Evolutionary conservation across 1,140 invertebrate genomes (phyloP), one percentile per base, ranked within the genome.

Genomic region (Drosophila navojoa): DNA sequence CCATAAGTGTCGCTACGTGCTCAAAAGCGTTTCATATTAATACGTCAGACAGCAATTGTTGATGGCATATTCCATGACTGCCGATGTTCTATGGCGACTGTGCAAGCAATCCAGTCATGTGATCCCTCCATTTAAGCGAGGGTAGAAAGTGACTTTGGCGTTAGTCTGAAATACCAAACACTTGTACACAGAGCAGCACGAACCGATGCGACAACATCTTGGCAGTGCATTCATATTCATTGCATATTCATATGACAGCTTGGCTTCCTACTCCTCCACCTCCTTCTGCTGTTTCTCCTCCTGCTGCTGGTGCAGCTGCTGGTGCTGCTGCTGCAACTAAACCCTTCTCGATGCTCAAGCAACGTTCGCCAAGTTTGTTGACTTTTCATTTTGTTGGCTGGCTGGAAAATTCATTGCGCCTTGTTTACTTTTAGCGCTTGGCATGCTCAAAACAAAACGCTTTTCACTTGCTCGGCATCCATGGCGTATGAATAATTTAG

Each of bases 21-120:
- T 89, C 84, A 89, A 89, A 89, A 89, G 84, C 84, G 84, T 80
- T 89, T 89, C 84, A 89, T 89, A 89, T 89, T 89, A 89, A 89
- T 89, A 89, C 84, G 85, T 81, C 77, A 85, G 76, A 81, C 70
- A 77, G 77, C 63, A 61, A 45, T 73, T 68, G 73, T 77, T 72
- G 67, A 71, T 78, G 61, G 57, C 77, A 74, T 80, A 73, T 80
- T 69, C 71, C 81, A 78, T 87, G 82, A 79, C 66, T 35, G 58
- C 47, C 47, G 40, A 50, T 64, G 62, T 44, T 54, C 75, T 77
- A 74, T 81, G 79, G 70, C 70, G 69, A 59, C 73, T 81, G 81
- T 86, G 81, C 52, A 89, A 89, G 82, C 82, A 87, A 87, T 87
- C 82, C 87, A 87, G 84, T 82, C 84, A 87, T 87, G 82, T 87